Conservation (phyloP, 2,797 vertebrate genomes). For the Gallirallus australis region DNA sequence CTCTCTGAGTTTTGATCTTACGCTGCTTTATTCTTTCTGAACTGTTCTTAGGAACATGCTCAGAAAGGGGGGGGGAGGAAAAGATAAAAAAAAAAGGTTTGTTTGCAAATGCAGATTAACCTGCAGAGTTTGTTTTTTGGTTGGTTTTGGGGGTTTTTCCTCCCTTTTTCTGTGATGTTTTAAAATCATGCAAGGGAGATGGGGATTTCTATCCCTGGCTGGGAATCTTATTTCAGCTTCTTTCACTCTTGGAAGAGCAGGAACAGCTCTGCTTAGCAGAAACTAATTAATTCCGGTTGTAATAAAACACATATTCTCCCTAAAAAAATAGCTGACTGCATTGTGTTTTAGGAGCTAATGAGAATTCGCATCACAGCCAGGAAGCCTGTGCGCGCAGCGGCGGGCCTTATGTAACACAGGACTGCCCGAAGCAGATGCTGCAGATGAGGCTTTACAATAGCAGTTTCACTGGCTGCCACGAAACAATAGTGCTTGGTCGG, state of each 20-base stretch:
- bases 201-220: not conserved
- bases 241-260: not conserved
- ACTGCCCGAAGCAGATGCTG: not conserved
- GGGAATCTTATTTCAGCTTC: not conserved
- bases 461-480: not conserved
- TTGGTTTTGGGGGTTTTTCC: not conserved
- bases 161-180: not conserved
- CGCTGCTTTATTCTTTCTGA: not conserved
- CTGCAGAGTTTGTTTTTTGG: not conserved
- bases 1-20: not conserved
- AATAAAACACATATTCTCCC: not conserved
- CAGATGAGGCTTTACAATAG: not conserved
- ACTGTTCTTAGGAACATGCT: not conserved
- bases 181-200: not conserved
- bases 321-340: not conserved
- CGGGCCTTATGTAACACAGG: not conserved
- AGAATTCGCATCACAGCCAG: not conserved
- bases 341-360: not conserved
- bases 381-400: accelerated
- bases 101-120: not conserved
- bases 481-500: constrained; percentile 19
- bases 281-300: not conserved
- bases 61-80: not conserved
- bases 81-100: no score
- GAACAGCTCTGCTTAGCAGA: not conserved